Conservation (phyloP, 2,888 invertebrate genomes). For the Stenchaetothrips biformis region DNA sequence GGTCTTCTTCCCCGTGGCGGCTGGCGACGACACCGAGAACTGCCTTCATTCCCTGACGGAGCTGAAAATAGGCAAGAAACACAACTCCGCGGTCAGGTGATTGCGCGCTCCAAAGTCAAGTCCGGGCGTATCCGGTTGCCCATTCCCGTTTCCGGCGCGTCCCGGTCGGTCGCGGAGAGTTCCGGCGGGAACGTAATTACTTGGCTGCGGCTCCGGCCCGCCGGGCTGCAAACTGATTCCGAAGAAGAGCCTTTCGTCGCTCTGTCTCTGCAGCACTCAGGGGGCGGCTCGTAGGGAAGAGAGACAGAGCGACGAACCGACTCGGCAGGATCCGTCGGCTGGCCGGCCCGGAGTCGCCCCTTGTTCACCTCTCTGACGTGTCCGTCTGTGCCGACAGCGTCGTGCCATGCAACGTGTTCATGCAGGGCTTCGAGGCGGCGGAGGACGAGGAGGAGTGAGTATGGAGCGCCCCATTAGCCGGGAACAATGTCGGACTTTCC, state of each 20-base stretch:
- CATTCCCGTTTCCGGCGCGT: not conserved
- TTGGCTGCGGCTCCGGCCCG: no score
- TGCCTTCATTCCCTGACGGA: slow-evolving; percentile 68
- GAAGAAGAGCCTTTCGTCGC: no score
- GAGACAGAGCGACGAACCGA: not conserved
- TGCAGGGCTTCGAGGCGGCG: slow-evolving; percentile 45
- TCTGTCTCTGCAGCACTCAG: not conserved
- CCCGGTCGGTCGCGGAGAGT: no score
- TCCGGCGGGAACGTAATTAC: no score
- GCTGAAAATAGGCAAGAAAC: slow-evolving; percentile 63
- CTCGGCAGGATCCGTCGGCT: not conserved
- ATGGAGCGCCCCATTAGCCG: not conserved
- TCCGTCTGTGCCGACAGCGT: slow-evolving; percentile 47
- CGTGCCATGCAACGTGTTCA: slow-evolving; percentile 58
- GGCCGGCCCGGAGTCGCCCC: not conserved
- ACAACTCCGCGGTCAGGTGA: slow-evolving; percentile 62
- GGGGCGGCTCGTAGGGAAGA: not conserved
- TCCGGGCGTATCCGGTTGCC: not conserved
- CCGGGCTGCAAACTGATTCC: no score
- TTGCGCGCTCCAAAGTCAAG: not conserved
- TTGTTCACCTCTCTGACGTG: not conserved
- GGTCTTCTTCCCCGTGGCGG: slow-evolving; percentile 60
- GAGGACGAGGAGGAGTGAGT: slow-evolving; percentile 43
- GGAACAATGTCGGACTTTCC: no score
- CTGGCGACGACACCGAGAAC: slow-evolving; percentile 67